phyloP scores from a whole-genome alignment of 2,797 vertebrate genomes.

The Momotus momota region DNA sequence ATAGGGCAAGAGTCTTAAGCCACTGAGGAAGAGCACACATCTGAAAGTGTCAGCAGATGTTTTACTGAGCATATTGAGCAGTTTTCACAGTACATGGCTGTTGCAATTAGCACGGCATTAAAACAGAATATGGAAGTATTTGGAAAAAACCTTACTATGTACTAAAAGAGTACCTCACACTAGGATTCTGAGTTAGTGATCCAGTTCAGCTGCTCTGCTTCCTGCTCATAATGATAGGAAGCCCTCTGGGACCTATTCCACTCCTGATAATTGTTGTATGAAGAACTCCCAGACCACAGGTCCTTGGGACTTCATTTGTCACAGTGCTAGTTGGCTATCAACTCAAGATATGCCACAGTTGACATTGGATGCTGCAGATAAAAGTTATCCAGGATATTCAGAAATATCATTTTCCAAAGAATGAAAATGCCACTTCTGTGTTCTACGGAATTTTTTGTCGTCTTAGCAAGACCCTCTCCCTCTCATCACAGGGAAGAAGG shows the following conservation, averaged over 20 bases:
- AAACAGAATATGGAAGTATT: not conserved
- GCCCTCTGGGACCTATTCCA: not conserved
- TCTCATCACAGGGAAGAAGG: not conserved
- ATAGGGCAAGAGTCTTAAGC: not conserved
- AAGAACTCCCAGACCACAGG: not conserved
- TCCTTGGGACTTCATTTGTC: not conserved
- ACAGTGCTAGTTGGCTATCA: not conserved
- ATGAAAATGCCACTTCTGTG: not conserved
- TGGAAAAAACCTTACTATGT: not conserved
- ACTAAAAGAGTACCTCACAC: not conserved
- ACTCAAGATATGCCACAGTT: not conserved
- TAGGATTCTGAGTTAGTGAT: not conserved
- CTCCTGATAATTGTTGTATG: not conserved
- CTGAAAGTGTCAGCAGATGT: not conserved
- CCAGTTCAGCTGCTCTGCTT: not conserved
- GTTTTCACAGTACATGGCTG: not conserved
- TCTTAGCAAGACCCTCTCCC: not conserved
- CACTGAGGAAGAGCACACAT: not conserved
- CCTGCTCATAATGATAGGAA: not conserved
- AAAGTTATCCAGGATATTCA: not conserved
- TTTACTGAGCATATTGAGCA: not conserved
- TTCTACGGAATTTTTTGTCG: not conserved
- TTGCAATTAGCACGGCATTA: not conserved
- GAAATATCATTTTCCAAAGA: not conserved
- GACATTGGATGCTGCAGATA: not conserved